Evolutionary conservation across 2,797 vertebrate genomes (phyloP), one percentile per base, ranked within the genome.

Genomic region (Aeoliscus strigatus): DNA sequence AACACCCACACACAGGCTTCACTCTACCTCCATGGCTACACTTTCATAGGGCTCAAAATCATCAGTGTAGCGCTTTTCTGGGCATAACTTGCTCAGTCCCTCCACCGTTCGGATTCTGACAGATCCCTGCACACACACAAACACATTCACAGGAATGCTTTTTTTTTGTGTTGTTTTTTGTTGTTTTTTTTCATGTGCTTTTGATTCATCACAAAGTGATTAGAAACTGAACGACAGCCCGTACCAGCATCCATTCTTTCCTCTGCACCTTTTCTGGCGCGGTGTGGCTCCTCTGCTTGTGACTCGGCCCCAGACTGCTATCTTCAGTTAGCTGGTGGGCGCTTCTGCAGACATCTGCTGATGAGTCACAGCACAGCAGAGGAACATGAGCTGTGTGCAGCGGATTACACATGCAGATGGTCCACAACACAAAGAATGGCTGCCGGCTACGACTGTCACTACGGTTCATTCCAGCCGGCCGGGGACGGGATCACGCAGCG

Each of bases 211-310:
- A n/a, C 1, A 36, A 13, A 32, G 8, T 23, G 10, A 35, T 14
- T 9, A 27, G 21, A 2, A 26, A 31, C 32, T 1, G 31, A 1
- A 37, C n/a, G n/a, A n/a, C n/a, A 14, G 26, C 9, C 27, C 28
- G 16, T 81, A 98, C 96, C 94, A 92, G 92, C 36, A 89, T 81
- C 96, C 96, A 99, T 79, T 85, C 86, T 74, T 85, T 93, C 67
- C 94, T 91, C 31, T 90, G 91, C 45, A 80, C 83, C 77, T 90
- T 94, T 60, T 80, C 80, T 6, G 91, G 91, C 35, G 91, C 89
- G 1, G 90, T 91, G 64, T 75, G 89, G 12, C 87, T 85, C 76
- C 82, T 81, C 51, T 60, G 54, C 24, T 62, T 75, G 45, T 30
- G 45, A 11, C 25, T 38, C 32, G 49, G 64, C 49, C 80, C 79